Percentiles rank a stretch among this genome's conserved stretches.
Evolutionary conservation across 2,888 invertebrate genomes (phyloP).

Genomic region (Bellardia pandia): DNA sequence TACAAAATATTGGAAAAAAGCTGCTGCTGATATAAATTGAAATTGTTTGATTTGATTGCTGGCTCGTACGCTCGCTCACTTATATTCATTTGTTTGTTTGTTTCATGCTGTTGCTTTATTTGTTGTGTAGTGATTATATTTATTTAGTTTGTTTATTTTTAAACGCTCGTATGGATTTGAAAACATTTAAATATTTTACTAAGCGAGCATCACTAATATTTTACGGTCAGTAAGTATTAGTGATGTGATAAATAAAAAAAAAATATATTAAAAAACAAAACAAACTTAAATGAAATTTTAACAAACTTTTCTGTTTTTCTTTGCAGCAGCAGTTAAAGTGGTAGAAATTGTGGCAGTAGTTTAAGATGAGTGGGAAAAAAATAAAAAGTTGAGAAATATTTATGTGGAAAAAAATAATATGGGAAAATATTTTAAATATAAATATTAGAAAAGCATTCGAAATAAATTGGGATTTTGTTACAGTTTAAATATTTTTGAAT

Average conservation of each 20-base stretch:
- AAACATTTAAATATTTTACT: slow-evolving; percentile 60
- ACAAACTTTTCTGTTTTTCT: not conserved
- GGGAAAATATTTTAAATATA: not conserved
- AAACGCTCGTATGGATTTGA: slow-evolving; percentile 47
- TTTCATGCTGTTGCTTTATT: not conserved
- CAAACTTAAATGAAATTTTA: slow-evolving; percentile 3
- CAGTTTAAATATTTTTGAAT: no score
- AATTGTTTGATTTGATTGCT: slow-evolving; percentile 60
- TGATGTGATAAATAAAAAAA: slow-evolving; percentile 66
- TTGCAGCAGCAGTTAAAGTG: slow-evolving; percentile 9
- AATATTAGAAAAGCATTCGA: no score
- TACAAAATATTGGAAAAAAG: slow-evolving; percentile 7
- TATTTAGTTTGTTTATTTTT: slow-evolving; percentile 47
- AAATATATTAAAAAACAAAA: not conserved
- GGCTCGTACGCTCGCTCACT: not conserved
- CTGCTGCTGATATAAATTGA: slow-evolving; percentile 62
- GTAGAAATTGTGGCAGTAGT: slow-evolving; percentile 5
- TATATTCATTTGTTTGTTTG: not conserved
- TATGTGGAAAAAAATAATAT: not conserved
- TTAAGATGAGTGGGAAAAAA: slow-evolving; percentile 7
- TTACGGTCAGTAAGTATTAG: slow-evolving; percentile 73
- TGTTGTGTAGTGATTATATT: slow-evolving; percentile 41
- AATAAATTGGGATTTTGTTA: no score
- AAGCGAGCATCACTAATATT: slow-evolving; percentile 66
- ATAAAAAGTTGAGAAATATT: not conserved